Evolutionary conservation across 2,113 vertebrate genomes (phyloP).

Genomic region (Pedetes capensis): DNA sequence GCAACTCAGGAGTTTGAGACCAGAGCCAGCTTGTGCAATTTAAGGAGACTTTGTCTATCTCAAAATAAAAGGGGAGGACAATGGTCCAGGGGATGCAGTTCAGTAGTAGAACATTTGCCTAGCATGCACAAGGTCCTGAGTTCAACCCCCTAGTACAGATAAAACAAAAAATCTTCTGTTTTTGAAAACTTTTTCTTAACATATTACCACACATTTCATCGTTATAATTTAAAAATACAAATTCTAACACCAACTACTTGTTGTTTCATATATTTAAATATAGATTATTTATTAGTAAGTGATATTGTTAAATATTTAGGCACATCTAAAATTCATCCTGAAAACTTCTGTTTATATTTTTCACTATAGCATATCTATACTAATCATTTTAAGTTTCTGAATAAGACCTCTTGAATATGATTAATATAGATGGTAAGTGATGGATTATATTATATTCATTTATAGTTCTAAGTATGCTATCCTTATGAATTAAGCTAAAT

Average conservation of each 20-base stretch:
- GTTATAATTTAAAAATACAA: neutral
- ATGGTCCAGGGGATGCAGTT: too few relatives aligned
- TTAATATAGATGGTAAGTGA: neutral
- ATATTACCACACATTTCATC: neutral
- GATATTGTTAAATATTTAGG: neutral
- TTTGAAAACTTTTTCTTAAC: neutral
- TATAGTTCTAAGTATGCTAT: neutral
- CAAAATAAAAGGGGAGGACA: too few relatives aligned
- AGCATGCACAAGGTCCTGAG: neutral
- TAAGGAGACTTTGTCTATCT: too few relatives aligned
- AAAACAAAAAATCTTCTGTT: too few relatives aligned
- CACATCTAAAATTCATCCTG: conserved; percentile 15
- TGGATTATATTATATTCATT: neutral
- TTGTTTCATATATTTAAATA: neutral
- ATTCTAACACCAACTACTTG: neutral
- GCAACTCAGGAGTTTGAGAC: too few relatives aligned
- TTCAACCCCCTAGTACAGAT: too few relatives aligned
- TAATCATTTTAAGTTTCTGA: neutral
- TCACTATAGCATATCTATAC: neutral
- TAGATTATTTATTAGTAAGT: neutral
- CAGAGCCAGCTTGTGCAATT: too few relatives aligned
- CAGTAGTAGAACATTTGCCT: neutral
- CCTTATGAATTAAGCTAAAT: neutral
- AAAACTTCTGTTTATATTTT: conserved; percentile 25
- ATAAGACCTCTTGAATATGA: neutral